Evolutionary conservation across 1,140 invertebrate genomes (phyloP), one percentile per base, ranked within the genome.

Genomic region (Drosophila kikkawai): DNA sequence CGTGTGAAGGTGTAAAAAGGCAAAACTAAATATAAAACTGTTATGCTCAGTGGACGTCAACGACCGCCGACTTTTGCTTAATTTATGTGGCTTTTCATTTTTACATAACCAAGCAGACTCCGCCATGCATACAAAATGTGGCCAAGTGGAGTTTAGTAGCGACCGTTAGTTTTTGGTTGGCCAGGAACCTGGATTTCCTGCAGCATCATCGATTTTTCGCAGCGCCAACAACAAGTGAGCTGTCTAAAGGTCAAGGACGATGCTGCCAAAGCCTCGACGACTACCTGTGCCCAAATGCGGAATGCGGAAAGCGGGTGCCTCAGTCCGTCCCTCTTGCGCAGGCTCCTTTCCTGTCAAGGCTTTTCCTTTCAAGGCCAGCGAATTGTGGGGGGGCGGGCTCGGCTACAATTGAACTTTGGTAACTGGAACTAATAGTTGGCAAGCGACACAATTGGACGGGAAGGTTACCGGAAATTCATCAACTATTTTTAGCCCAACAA

Each of bases 1-100:
- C 59, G 80, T 87, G 80, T 84, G 79, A 88, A 85, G 85, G 85
- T 88, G 85, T 81, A 88, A 88, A 86, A 88, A 90, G 78, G 70
- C 69, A 85, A 79, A 66, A 82, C 75, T 77, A 81, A 69, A 69
- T 82, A 79, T 83, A 90, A 90, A 90, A 90, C 86, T 79, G 85
- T 90, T 90, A 90, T 90, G 85, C 81, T 90, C 79, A 73, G 86
- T 85, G 81, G 82, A 85, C 84, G 69, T 76, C 78, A 81, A 90
- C 70, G 75, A 51, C 57, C 80, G 76, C 67, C 41, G 76, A 64
- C 50, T 66, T 88, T 39, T 75, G 69, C 77, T 80, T 88, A 88
- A 80, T 83, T 87, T 75, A 87, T 74, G 82, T 61, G 73, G 61
- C 60, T 76, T 83, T 75, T 32, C 51, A 60, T 51, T 78, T 81